phyloP scores from a whole-genome alignment of 2,113 vertebrate genomes.

The Ciconia boyciana region DNA sequence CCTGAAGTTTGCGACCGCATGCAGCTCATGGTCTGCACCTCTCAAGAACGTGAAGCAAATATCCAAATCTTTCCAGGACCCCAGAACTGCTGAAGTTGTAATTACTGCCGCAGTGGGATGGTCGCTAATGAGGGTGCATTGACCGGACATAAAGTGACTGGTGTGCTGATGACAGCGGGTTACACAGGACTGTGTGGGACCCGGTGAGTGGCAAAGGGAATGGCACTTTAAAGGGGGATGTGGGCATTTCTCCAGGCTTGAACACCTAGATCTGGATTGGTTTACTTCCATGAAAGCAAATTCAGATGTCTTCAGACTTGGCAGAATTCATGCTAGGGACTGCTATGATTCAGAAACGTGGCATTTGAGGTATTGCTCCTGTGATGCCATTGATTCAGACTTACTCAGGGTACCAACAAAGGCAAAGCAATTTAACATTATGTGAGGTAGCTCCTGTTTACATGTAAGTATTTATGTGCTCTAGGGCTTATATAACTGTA shows the following conservation, averaged over 20 bases:
- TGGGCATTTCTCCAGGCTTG: background rate
- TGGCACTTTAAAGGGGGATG: background rate
- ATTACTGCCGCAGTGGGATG: background rate
- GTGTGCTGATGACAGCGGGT: background rate
- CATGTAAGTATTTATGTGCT: background rate
- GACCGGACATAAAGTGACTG: background rate
- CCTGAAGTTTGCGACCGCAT: background rate
- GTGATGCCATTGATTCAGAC: background rate
- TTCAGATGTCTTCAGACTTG: background rate
- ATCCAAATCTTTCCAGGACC: background rate
- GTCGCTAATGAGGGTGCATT: background rate
- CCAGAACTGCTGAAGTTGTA: background rate
- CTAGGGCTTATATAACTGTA: background rate
- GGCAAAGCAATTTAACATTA: background rate
- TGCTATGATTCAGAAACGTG: background rate
- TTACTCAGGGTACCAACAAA: background rate
- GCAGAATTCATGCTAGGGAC: background rate
- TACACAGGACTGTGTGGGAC: background rate
- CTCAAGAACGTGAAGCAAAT: background rate
- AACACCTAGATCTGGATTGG: background rate
- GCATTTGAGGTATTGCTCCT: background rate
- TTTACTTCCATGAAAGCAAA: background rate
- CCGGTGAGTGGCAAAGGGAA: background rate
- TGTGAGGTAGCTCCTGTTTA: background rate
- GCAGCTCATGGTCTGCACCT: background rate